Conservation (phyloP, 1,140 invertebrate genomes). For the Danaus plexippus region DNA sequence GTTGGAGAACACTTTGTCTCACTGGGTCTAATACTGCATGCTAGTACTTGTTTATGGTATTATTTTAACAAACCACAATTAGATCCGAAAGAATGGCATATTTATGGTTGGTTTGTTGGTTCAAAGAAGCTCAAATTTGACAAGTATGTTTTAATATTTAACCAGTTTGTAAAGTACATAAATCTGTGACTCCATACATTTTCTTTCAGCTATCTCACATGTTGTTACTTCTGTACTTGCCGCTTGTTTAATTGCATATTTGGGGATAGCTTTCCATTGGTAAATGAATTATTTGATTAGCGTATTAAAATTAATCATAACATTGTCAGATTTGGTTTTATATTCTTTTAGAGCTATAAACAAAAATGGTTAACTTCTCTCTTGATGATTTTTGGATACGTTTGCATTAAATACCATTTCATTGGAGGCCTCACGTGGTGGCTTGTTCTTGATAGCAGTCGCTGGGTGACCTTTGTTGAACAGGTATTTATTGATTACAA, state of each 20-base stretch:
- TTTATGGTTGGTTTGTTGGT: slow-evolving; percentile 34
- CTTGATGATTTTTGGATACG: slow-evolving; percentile 48
- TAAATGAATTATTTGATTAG: slow-evolving; percentile 25
- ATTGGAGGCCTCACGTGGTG: slow-evolving; percentile 53
- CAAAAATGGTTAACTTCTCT: slow-evolving; percentile 48
- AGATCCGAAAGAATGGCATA: slow-evolving; percentile 22
- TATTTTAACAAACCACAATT: slow-evolving; percentile 16
- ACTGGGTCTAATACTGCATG: slow-evolving; percentile 33
- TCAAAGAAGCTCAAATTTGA: slow-evolving; percentile 34
- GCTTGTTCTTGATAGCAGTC: slow-evolving; percentile 34
- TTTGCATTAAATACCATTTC: slow-evolving; percentile 42
- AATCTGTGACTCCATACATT: slow-evolving; percentile 4
- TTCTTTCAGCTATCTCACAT: slow-evolving; percentile 41
- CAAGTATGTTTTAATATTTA: slow-evolving; percentile 19
- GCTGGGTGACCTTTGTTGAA: slow-evolving; percentile 43
- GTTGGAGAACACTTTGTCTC: slow-evolving; percentile 33
- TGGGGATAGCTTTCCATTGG: slow-evolving; percentile 55
- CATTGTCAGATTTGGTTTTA: too few species aligned
- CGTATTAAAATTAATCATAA: too few species aligned
- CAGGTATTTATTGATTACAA: slow-evolving; percentile 20
- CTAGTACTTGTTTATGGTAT: slow-evolving; percentile 44
- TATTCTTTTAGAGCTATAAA: too few species aligned
- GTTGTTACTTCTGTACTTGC: slow-evolving; percentile 53
- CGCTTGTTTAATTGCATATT: slow-evolving; percentile 53
- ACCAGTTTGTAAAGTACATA: neutral